These are phyloP conservation scores for Austrofundulus limnaeus DNA, from an alignment of 2,113 vertebrate genomes.

Conservation along the genomic window DNA sequence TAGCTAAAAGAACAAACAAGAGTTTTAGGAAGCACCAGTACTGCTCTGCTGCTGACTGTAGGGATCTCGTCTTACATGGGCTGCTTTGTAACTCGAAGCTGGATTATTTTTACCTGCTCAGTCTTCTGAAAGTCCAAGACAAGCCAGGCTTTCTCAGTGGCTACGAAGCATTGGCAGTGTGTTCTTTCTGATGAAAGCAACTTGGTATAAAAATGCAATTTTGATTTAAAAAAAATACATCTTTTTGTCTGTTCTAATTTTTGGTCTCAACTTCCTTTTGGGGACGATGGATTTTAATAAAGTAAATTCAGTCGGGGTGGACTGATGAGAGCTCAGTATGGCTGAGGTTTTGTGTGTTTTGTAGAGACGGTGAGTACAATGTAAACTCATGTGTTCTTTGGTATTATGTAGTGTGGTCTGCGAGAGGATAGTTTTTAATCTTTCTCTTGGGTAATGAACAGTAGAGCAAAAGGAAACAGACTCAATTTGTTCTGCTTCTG, in stretches of 20 bases:
- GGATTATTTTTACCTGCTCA: constrained; percentile 34
- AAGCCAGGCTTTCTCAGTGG: constrained; percentile 7
- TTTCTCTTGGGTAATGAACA: constrained; percentile 64
- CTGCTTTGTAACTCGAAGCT: constrained; percentile 24
- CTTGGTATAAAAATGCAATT: not conserved
- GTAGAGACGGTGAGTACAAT: constrained; percentile 36
- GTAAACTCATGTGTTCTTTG: constrained; percentile 33
- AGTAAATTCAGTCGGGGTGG: not conserved
- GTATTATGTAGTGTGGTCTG: constrained; percentile 46
- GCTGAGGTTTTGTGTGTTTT: constrained; percentile 33
- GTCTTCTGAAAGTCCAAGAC: constrained; percentile 36
- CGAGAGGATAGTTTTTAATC: constrained; percentile 60
- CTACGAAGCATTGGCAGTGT: constrained; percentile 33
- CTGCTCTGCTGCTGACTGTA: constrained; percentile 28
- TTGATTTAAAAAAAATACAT: too few relatives aligned
- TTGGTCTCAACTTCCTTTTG: not conserved
- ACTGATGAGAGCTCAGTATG: constrained; percentile 12
- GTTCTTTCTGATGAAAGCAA: constrained; percentile 31
- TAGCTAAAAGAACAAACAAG: constrained; percentile 19
- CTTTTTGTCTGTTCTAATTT: too few relatives aligned
- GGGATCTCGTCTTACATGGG: constrained; percentile 18
- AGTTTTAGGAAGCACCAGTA: constrained; percentile 9
- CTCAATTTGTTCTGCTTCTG: constrained; percentile 70
- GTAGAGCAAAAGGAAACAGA: constrained; percentile 60
- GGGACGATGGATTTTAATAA: not conserved